Conservation (phyloP, 2,888 invertebrate species). For the Adelphocoris suturalis region DNA sequence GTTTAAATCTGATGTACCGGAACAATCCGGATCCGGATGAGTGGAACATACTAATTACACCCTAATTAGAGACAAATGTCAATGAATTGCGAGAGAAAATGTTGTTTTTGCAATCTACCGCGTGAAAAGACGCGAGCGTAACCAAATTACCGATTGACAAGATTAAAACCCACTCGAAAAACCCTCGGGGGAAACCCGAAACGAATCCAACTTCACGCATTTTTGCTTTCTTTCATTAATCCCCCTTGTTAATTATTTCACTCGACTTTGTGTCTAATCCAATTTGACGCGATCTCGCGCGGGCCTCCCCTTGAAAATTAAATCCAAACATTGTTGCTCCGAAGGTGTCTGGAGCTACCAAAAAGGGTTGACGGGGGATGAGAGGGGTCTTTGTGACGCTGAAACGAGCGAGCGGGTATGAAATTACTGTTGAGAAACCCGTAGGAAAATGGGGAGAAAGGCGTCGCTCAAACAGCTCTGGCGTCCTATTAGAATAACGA, state of each 20-base stretch:
- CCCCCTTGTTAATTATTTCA: conserved; percentile 30
- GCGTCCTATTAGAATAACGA: neutral
- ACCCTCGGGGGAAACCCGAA: neutral
- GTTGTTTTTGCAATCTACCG: too few relatives aligned
- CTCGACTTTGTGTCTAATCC: conserved; percentile 39
- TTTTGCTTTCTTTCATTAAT: neutral
- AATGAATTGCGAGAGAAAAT: too few relatives aligned
- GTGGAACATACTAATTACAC: too few relatives aligned
- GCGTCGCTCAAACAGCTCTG: neutral
- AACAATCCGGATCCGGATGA: too few relatives aligned
- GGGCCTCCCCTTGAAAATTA: neutral
- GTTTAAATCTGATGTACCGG: too few relatives aligned
- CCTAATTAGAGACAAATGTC: too few relatives aligned
- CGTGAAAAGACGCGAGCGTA: too few relatives aligned
- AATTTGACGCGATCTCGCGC: neutral
- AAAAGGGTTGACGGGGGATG: too few relatives aligned
- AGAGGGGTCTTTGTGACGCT: neutral
- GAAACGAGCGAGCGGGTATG: neutral
- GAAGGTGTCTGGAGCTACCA: neutral
- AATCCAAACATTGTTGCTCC: conserved; percentile 30
- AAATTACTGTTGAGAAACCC: neutral
- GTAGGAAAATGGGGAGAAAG: neutral
- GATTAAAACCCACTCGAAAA: conserved; percentile 1
- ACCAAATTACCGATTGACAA: conserved; percentile 2
- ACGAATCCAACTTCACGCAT: conserved; percentile 9